phyloP scores from a whole-genome alignment of 2,797 vertebrate species.

The Geotrypetes seraphini region DNA sequence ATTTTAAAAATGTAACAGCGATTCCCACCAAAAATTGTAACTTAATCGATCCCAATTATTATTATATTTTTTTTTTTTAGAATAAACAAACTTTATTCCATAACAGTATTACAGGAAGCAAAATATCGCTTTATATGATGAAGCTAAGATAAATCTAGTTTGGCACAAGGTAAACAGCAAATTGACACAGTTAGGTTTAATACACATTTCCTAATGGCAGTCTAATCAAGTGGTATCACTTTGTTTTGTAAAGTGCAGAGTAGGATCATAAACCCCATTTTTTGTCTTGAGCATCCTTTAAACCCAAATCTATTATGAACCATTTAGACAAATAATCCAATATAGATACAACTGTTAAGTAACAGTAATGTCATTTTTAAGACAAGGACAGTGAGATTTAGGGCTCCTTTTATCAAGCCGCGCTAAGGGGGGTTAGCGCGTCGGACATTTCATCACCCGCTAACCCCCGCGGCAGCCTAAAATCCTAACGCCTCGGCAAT shows the following conservation, averaged over 20 bases:
- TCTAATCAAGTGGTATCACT: conserved; percentile 17
- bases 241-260: conserved; percentile 14
- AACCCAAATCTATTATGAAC: conserved; percentile 30
- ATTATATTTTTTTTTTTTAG: no score
- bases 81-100: conserved; percentile 74
- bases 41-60: no score
- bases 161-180: conserved; percentile 45
- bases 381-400: conserved; percentile 40
- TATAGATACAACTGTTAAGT: conserved; percentile 20
- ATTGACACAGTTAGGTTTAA: conserved; percentile 40
- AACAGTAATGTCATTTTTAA: conserved; percentile 43
- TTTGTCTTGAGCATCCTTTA: conserved; percentile 12
- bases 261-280: neutral
- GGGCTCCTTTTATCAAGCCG: no score
- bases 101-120: conserved; percentile 66
- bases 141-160: conserved; percentile 65
- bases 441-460: no score
- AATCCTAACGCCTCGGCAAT: no score
- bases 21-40: no score
- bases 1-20: no score
- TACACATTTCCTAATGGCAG: conserved; percentile 31
- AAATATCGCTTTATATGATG: conserved; percentile 69
- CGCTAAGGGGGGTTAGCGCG: no score
- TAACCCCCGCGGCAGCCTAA: no score
- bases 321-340: conserved; percentile 29